Conservation (phyloP, 1,140 invertebrate genomes). For the Linepithema humile region DNA sequence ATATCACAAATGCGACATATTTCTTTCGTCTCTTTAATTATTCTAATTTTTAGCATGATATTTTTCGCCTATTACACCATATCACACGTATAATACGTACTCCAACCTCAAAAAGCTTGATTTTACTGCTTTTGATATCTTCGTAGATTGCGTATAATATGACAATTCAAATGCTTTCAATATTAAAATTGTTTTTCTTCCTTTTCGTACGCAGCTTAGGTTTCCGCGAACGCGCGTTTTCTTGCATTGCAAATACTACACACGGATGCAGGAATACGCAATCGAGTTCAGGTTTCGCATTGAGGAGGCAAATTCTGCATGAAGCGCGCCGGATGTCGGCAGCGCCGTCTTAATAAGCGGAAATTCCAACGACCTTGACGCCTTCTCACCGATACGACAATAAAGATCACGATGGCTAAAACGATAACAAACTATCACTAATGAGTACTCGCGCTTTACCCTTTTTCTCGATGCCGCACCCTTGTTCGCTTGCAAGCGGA, state of each 20-base stretch:
- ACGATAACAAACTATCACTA: conserved; percentile 46
- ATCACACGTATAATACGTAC: too few species aligned
- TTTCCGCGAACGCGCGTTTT: not conserved
- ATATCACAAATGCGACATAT: too few species aligned
- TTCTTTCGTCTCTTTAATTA: not conserved
- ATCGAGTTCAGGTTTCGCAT: conserved; percentile 67
- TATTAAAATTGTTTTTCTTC: not conserved
- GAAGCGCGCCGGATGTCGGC: conserved; percentile 64
- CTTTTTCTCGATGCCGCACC: not conserved
- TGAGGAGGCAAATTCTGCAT: conserved; percentile 54
- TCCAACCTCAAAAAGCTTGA: too few species aligned
- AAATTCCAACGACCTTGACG: conserved; percentile 67
- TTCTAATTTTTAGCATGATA: not conserved
- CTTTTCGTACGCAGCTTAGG: not conserved
- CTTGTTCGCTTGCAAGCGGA: not conserved
- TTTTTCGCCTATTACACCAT: not conserved
- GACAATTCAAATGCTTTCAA: not conserved
- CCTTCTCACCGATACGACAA: conserved; percentile 57
- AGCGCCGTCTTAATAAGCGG: conserved; percentile 68
- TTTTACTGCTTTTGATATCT: not conserved
- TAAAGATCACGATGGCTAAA: conserved; percentile 44
- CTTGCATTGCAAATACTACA: conserved; percentile 1
- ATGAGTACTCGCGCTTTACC: conserved; percentile 29
- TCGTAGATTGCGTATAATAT: not conserved
- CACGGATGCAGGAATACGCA: conserved; percentile 5